Evolutionary conservation across 1,140 invertebrate genomes (phyloP), one percentile per base, ranked within the genome.

Genomic region (Atta texana): DNA sequence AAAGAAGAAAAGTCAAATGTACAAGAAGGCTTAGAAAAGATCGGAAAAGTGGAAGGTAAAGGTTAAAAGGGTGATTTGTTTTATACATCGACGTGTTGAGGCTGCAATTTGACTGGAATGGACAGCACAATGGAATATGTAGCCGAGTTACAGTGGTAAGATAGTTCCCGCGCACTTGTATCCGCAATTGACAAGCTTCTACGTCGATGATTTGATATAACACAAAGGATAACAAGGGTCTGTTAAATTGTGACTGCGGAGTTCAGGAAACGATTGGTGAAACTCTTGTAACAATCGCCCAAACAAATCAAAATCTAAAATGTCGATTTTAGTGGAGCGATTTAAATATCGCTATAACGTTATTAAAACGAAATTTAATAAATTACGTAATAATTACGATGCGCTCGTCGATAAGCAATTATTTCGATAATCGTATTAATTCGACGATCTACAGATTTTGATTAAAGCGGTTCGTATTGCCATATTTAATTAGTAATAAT

Each of bases 171-270:
- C 16, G 12, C 6, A 84, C 24, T 84, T 21, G 77, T 55, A 39
- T 55, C 69, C 24, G 39, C 28, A 84, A 39, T 75, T 84, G 80
- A 84, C 80, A 84, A 84, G 53, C 24, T 31, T 51, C 69, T 75
- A n/a, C 28, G 69, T 84, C 69, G 14, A 14, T 21, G 31, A 12
- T 61, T 34, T 44, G 24, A 74, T 18, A 21, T 71, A 31, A 39
- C 78, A 81, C 80, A 84, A 84, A 84, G 69, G 80, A 74, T 84
- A 84, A 84, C 80, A 24, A 75, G 80, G 68, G 16, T 84, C 28
- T 61, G 39, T 59, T 75, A 84, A 84, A 84, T 84, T 84, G 80
- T 72, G 55, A 84, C 51, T 51, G 69, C 55, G 80, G 12, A 75
- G 39, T 75, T 63, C 39, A 85, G 63, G 57, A 69, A 87, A 76